Base-by-base conservation (phyloP, 2,888 invertebrate genomes). In the Imbricaverruca yamaguchii region DNA sequence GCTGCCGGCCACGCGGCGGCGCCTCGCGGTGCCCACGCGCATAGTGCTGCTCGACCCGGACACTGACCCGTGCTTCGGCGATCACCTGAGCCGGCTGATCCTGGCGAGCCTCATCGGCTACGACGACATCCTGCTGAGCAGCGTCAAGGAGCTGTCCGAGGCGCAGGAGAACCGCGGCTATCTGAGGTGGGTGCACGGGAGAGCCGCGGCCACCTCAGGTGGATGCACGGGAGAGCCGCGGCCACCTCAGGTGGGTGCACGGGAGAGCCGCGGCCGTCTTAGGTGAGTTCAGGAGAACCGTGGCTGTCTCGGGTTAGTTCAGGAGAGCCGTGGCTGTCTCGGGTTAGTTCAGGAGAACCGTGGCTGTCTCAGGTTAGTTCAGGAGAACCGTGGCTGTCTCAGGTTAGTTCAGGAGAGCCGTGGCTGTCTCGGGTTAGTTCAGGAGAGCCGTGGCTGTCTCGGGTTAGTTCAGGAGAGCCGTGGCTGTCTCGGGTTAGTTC, bases 91-190 rank as follows among this genome's bases (percentile, higher is more conserved):
- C 81, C 91, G 96, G 80, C 92, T 96, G 85, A 91, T 99, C 83
- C 91, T 99, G 67, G 94, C 95, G 84, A 93, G 96, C 86, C 94
- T 98, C 87, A 90, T 99, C 77, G 99, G 99, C 57, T 99, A 98
- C 86, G 98, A 99, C 86, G 98, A 99, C 87, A 89, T 99, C 82
- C 89, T 99, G 3, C 97, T 98, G 95, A 94, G 97, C 0, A 96
- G 97, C 80, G 94, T 99, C 82, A 97, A 98, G 88, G 92, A 93
- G 2, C 89, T 99, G 83, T 98, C 98, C 0, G 97, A 98, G 87
- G 93, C 95, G 85, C 97, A 98, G 87, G 95, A 97, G 85, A 97
- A 97, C 88, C 97, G 97, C 88, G 98, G 98, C 23, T 96, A 93
- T 88, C 89, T 96, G 83, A 91, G 94, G 94, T 93, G 87, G 84